Evolutionary conservation across 2,888 invertebrate species (phyloP), one percentile per base, ranked within the genome.

Genomic region (Diarsia rubi): DNA sequence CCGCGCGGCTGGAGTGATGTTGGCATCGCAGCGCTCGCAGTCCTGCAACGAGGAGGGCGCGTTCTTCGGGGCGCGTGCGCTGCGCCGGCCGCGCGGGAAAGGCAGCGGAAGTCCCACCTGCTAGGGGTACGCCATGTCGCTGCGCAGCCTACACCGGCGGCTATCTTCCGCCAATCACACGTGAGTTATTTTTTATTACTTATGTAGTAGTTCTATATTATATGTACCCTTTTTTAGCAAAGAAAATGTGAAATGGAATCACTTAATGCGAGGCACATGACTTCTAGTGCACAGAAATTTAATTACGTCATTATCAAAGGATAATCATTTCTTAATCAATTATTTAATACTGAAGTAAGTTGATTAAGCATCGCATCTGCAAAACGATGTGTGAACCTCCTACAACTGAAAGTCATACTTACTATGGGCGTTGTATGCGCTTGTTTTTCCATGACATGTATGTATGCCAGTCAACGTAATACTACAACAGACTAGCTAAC

Each of bases 51-150:
- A 96, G 89, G 97, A 96, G 92, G 96, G 96, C 90, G 96, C 96
- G 88, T 97, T 96, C 93, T 97, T 96, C 94, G 97, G 96, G 80
- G 96, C 95, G 94, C 96, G 96, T 90, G 94, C 95, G 92, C 94
- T 97, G 90, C 95, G 97, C 92, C 95, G 95, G 97, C 97, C 97
- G 95, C 97, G 97, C 93, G 96, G 96, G 93, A 97, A 97, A 92
- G 95, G 96, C 90, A 97, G 95, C 95, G 96, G 96, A 90, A 97
- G 96, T 92, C 97, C 97, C 94, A 97, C 97, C 92, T 96, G 97
- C 97, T 97, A 97, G 97, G 97, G 97, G 96, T 96, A 96, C 97
- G 97, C 97, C 97, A 97, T 97, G 97, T 97, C 97, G 97, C 97
- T 96, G 97, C 97, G 96, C 97, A 97, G 96, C 97, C 97, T 97